Base-by-base conservation (phyloP, 2,888 invertebrate species). In the Eristalis tenax region DNA sequence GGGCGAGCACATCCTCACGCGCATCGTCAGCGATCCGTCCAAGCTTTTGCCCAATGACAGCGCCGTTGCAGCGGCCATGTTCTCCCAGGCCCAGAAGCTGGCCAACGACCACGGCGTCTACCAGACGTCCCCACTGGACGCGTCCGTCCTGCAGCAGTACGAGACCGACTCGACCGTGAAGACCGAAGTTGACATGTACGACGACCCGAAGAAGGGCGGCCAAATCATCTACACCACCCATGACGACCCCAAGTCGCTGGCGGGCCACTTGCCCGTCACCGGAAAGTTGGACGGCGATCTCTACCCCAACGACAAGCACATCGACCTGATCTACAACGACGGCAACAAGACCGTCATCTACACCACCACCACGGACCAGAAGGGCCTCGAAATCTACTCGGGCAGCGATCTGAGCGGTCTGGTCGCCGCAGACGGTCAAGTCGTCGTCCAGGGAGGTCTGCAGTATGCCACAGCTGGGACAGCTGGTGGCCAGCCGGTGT, bases 301-400 rank as follows among this genome's bases (percentile, higher is more conserved):
- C 94, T 92, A 92, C 88, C 91, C 91, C 70, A 77, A 90, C 61
- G 93, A 92, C 73, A 92, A 92, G 71, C 96, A 96, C 89, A 96
- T 97, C 92, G 97, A 97, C 92, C 94, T 97, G 90, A 97, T 97
- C 90, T 97, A 97, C 93, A 96, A 97, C 91, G 97, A 97, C 90
- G 97, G 97, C 65, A 96, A 96, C 91, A 96, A 97, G 92, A 97
- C 97, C 2, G 96, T 97, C 83, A 97, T 97, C 92, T 97, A 97
- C 90, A 97, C 97, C 71, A 96, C 96, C 83, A 95, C 95, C 13
- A 96, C 91, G 80, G 96, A 97, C 91, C 96, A 96, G 91, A 96
- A 97, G 92, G 95, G 96, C 64, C 95, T 97, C 63, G 97, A 97
- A 93, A 96, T 97, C 56, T 93, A 93, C 68, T 92, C 93, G 15